A percentile compares a stretch with the other conserved stretches of the same genome.
Conservation (phyloP, 1,140 invertebrate species). For the Philopotamus ludificatus region DNA sequence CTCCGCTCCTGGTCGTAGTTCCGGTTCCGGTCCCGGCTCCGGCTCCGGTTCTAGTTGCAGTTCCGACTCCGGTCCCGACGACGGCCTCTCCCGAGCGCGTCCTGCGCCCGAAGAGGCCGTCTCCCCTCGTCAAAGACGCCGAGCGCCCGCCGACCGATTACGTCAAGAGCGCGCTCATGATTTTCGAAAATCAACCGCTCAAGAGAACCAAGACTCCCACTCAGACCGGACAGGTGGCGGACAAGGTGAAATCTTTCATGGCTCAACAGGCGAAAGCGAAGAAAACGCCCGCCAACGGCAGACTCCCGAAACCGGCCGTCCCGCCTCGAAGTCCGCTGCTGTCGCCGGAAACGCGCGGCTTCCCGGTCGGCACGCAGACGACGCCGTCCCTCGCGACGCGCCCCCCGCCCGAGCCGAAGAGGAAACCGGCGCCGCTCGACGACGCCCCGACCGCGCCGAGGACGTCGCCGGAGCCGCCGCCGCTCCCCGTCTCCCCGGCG, state of each 20-base stretch:
- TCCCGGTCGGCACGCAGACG: slow-evolving; percentile 21
- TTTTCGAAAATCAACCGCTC: slow-evolving; percentile 72
- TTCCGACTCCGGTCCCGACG: slow-evolving; percentile 29
- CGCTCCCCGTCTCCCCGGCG: slow-evolving; percentile 2
- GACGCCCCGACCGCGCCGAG: background rate
- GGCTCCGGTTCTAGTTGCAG: slow-evolving; percentile 41
- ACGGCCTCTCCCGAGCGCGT: slow-evolving; percentile 18
- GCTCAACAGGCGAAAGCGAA: slow-evolving; percentile 48
- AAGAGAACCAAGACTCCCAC: slow-evolving; percentile 26
- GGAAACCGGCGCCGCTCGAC: slow-evolving; percentile 1
- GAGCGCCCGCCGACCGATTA: slow-evolving; percentile 83
- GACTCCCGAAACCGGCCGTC: slow-evolving; percentile 13
- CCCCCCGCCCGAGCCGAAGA: slow-evolving; percentile 25
- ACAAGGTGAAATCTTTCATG: slow-evolving; percentile 66
- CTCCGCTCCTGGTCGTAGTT: slow-evolving; percentile 40
- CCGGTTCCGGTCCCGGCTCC: slow-evolving; percentile 44
- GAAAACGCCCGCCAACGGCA: background rate
- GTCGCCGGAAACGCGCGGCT: slow-evolving; percentile 15
- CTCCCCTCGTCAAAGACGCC: slow-evolving; percentile 71
- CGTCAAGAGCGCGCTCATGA: slow-evolving; percentile 77
- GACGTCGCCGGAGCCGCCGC: slow-evolving; percentile 7
- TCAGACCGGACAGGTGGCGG: slow-evolving; percentile 63
- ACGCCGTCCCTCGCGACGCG: slow-evolving; percentile 26
- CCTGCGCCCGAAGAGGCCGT: slow-evolving; percentile 52
- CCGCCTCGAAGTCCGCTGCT: slow-evolving; percentile 31